These are phyloP conservation scores for Macquaria ambigua DNA, from an alignment of 2,113 vertebrate species.

Conservation along the genomic window DNA sequence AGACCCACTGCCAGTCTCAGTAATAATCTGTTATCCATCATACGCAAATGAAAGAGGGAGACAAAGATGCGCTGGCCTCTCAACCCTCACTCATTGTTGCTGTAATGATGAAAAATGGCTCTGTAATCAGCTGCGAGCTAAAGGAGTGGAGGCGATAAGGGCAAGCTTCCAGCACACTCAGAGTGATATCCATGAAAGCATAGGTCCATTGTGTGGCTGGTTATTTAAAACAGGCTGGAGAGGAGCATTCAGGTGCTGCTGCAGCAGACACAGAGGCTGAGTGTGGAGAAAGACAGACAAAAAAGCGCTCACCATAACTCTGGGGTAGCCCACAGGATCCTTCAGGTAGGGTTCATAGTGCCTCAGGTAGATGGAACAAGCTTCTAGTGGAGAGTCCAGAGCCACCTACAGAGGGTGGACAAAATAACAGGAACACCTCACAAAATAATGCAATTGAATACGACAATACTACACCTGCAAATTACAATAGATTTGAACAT, in stretches of 20 bases:
- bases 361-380: slow-evolving; percentile 88
- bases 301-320: slow-evolving; percentile 87
- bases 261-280: not conserved
- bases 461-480: not conserved
- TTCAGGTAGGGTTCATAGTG: slow-evolving; percentile 92
- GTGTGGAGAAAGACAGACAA: not conserved
- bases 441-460: not conserved
- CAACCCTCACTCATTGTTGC: slow-evolving; percentile 53
- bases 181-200: slow-evolving; percentile 49
- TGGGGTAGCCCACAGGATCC: slow-evolving; percentile 92
- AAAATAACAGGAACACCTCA: slow-evolving; percentile 12
- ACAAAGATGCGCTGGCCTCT: slow-evolving; percentile 56
- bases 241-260: slow-evolving; percentile 33
- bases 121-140: slow-evolving; percentile 55
- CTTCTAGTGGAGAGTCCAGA: slow-evolving; percentile 89
- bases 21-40: slow-evolving; percentile 63
- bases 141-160: slow-evolving; percentile 52
- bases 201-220: slow-evolving; percentile 50
- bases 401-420: slow-evolving; percentile 82
- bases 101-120: slow-evolving; percentile 73
- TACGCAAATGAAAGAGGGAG: slow-evolving; percentile 59
- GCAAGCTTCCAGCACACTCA: slow-evolving; percentile 44
- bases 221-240: slow-evolving; percentile 48
- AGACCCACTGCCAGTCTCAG: slow-evolving; percentile 13
- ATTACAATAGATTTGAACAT: not conserved